Base-by-base conservation (phyloP, 1,140 invertebrate genomes). In the Heliothis virescens region DNA sequence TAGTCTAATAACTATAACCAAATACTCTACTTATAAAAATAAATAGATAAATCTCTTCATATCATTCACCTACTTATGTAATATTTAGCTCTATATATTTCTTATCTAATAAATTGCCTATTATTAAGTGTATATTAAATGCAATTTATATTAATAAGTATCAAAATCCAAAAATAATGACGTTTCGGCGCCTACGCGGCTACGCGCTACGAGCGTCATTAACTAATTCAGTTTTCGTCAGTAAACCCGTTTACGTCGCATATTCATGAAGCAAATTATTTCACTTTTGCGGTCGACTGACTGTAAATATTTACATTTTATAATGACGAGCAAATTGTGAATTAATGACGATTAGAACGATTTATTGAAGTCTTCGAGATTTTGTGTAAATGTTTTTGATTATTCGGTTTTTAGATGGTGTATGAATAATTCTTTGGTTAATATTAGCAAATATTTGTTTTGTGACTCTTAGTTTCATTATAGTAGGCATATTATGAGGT, bases 191-290 rank as follows among this genome's bases (percentile, higher is more conserved):
- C 60, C 60, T 41, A 62, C 60, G 60, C 34, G 34, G n/a, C n/a
- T 15, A n/a, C 34, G 29, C 26, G 62, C 62, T 47, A 47, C 34
- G 34, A 41, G n/a, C 62, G 34, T 65, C 62, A 69, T 69, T 69
- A 69, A 69, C 16, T 69, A 69, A 69, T 50, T 69, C 65, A 69
- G 18, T 52, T 69, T 52, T 26, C 65, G 16, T 52, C 63, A 67
- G 63, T 67, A 21, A 52, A 69, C n/a, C 12, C 12, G 48, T 26
- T 69, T 52, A 13, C 41, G 13, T 50, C 65, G 65, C 65, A 69
- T 69, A 69, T 69, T 69, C 65, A 69, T 69, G 48, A 52, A 47
- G n/a, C 62, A 16, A 52, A 69, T 69, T 69, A 69, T 69, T 69
- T 52, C 18, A 69, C 65, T 50, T 69, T 69, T 69, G 65, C 18